Conservation (phyloP, 2,888 invertebrate species). For the Hipparchia semele region DNA sequence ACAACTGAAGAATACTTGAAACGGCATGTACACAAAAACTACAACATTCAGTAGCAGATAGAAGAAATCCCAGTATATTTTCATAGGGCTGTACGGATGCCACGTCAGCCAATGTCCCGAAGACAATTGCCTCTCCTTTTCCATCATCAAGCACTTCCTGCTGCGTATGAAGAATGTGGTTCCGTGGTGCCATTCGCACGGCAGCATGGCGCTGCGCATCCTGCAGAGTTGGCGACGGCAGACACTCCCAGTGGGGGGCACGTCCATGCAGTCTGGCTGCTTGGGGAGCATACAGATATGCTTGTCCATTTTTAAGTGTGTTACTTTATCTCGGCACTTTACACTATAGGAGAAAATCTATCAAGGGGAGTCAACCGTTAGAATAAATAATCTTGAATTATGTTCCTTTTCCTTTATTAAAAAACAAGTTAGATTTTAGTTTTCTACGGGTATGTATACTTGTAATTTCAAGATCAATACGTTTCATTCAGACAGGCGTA, state of each 20-base stretch:
- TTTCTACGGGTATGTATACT: no score
- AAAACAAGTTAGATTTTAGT: no score
- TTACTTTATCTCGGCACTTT: not conserved
- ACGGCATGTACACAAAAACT: conserved; percentile 55
- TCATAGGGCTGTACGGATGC: conserved; percentile 66
- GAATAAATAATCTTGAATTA: no score
- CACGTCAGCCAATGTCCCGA: conserved; percentile 47
- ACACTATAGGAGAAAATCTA: no score
- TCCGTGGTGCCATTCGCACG: conserved; percentile 58
- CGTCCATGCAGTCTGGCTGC: conserved; percentile 43
- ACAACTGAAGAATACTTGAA: conserved; percentile 59
- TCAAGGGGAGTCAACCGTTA: no score
- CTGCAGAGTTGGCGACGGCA: conserved; percentile 40
- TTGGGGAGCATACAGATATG: conserved; percentile 56
- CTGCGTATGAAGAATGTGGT: conserved; percentile 52
- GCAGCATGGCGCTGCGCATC: conserved; percentile 43
- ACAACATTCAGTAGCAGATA: conserved; percentile 44
- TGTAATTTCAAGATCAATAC: no score
- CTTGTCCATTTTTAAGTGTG: conserved; percentile 34
- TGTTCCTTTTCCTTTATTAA: no score
- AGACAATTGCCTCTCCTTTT: conserved; percentile 53
- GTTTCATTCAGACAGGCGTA: no score
- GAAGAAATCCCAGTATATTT: conserved; percentile 55
- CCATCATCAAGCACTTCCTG: conserved; percentile 51
- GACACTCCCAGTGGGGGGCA: conserved; percentile 53